These are phyloP conservation scores for Diadumene lineata DNA, from an alignment of 92 coral and sea anemone species.

Conservation along the genomic window DNA sequence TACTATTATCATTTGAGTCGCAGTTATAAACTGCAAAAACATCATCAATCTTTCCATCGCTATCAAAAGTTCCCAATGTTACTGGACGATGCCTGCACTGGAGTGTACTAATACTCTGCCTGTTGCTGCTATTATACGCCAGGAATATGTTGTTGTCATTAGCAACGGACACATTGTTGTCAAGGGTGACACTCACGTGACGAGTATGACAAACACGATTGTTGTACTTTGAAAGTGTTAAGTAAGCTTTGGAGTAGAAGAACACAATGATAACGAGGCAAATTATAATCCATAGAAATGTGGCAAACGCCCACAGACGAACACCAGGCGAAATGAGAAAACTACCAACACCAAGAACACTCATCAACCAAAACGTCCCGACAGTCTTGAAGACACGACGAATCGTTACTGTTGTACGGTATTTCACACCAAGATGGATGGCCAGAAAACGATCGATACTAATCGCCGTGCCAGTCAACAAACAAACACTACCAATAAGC, in stretches of 20 bases:
- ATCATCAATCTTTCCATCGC: too few species aligned
- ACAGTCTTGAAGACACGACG: not conserved
- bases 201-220: not conserved
- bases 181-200: not conserved
- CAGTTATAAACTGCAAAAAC: too few species aligned
- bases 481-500: slow-evolving; percentile 5
- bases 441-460: slow-evolving; percentile 29
- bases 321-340: not conserved
- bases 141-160: not conserved
- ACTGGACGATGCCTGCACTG: not conserved
- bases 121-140: not conserved
- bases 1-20: not conserved
- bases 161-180: not conserved
- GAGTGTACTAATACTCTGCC: not conserved
- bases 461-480: slow-evolving; percentile 6
- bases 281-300: not conserved
- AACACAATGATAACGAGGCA: not conserved
- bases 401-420: slow-evolving; percentile 14
- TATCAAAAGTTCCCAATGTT: too few species aligned
- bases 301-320: slow-evolving; percentile 1
- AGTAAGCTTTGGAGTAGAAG: slow-evolving; percentile 21
- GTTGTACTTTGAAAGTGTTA: not conserved
- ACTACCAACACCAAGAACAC: not conserved
- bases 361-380: not conserved
- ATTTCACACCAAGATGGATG: not conserved